A percentile compares a stretch with the other conserved stretches of the same genome.
phyloP scores from a whole-genome alignment of 2,888 invertebrate species.

The Eupithecia exiguata region DNA sequence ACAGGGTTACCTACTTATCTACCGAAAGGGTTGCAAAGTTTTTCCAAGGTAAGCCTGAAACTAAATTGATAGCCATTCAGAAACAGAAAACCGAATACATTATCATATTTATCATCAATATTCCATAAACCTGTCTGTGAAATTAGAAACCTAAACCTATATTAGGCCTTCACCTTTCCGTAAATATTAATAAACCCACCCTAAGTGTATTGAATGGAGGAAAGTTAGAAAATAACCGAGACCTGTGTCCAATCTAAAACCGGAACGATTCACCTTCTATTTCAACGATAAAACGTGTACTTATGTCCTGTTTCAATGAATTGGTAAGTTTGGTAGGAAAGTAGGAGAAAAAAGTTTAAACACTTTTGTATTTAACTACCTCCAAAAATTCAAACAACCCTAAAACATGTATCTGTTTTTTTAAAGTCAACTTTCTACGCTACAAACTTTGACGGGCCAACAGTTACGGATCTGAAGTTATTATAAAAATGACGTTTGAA shows the following conservation, averaged over 20 bases:
- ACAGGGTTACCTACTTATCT: not conserved
- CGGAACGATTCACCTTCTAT: not conserved
- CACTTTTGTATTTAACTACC: no score
- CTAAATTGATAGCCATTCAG: not conserved
- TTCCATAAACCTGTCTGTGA: not conserved
- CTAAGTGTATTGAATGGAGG: constrained; percentile 13
- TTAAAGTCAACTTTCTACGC: no score
- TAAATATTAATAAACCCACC: constrained; percentile 12
- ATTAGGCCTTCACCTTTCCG: constrained; percentile 21
- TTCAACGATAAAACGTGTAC: not conserved
- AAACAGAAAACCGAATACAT: not conserved
- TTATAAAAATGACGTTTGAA: no score
- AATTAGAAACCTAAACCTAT: constrained; percentile 17
- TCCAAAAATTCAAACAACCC: no score
- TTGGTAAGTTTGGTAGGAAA: not conserved
- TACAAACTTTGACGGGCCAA: no score
- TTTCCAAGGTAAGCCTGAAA: not conserved
- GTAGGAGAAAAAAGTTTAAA: no score
- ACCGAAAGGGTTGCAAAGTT: not conserved
- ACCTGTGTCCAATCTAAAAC: not conserved
- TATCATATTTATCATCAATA: not conserved
- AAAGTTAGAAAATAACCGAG: constrained; percentile 20
- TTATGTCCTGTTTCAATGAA: not conserved
- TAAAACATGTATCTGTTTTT: no score
- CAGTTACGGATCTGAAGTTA: no score